phyloP scores from a whole-genome alignment of 92 coral and sea anemone species.

The Siderastrea siderea region DNA sequence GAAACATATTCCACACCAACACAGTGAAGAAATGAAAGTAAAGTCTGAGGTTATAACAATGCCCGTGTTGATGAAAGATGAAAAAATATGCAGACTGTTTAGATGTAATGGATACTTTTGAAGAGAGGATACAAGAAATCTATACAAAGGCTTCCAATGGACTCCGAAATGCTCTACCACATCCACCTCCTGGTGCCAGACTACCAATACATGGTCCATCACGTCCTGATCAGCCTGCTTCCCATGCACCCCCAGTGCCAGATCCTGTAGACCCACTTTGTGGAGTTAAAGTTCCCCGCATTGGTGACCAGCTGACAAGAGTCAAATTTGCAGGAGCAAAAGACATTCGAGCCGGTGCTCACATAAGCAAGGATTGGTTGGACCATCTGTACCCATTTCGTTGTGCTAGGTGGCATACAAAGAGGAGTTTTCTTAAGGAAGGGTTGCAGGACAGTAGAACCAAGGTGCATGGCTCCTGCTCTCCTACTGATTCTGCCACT shows the following conservation, averaged over 20 bases:
- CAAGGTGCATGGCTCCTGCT: too few species aligned
- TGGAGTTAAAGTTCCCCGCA: conserved; percentile 61
- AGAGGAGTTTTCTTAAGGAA: conserved; percentile 68
- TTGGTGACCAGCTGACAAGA: conserved; percentile 73
- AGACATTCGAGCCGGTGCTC: conserved; percentile 60
- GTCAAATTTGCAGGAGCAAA: conserved; percentile 72
- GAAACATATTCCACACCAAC: conserved; percentile 34
- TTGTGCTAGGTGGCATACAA: conserved; percentile 62
- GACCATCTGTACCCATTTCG: conserved; percentile 70
- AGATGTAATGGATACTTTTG: too few species aligned
- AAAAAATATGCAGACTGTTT: too few species aligned
- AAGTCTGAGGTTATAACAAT: conserved; percentile 31
- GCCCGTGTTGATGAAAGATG: too few species aligned
- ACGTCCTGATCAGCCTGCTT: conserved; percentile 68
- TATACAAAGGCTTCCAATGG: too few species aligned
- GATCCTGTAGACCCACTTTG: conserved; percentile 47
- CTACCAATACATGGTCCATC: conserved; percentile 8
- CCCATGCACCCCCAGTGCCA: conserved; percentile 55
- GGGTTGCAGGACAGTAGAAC: too few species aligned
- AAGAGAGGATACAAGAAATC: too few species aligned
- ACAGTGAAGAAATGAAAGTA: conserved; percentile 44
- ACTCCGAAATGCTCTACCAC: background rate
- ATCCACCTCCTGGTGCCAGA: background rate
- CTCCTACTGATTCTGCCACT: too few species aligned
- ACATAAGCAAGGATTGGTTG: conserved; percentile 57